Base-by-base conservation (phyloP, 2,888 invertebrate genomes). In the Noctua fimbriata region DNA sequence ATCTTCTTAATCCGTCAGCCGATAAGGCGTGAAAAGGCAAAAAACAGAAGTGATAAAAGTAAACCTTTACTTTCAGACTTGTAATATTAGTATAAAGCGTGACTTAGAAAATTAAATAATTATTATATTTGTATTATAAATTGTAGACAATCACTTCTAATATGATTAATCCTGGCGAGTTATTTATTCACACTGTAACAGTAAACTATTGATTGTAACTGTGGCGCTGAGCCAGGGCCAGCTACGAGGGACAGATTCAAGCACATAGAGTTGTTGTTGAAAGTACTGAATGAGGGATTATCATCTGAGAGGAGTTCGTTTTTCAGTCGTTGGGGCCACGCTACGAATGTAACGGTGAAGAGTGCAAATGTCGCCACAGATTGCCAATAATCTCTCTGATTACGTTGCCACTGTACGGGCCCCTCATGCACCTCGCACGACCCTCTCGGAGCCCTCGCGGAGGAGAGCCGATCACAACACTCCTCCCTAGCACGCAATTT, bases 301-400 rank as follows among this genome's bases (percentile, higher is more conserved):
- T 12, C 24, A 5, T n/a, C 7, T 21, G 10, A 52, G 1, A 69
- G 52, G 21, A 69, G 12, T 21, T 36, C 21, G 21, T 21, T 28
- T 28, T 47, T 21, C 18, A 67, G 32, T 60, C 21, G 32, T 65
- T 49, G 32, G 21, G 32, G 18, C 21, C 44, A 32, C 58, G 41
- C 72, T 58, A 44, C 49, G 14, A 47, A 18, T n/a, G 49, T 47
- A 44, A 58, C 67, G 60, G 52, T 66, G 44, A 32, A 63, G 76
- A 76, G 73, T 69, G 69, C 36, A 66, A 67, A 63, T 79, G 73
- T 79, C 73, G 75, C 84, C 86, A 77, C 87, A 88, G 89, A 93
- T 93, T 93, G 91, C 84, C 93, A 93, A 93, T 93, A 90, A 91
- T 89, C 85, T 74, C 24, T 88, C 79, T 89, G 89, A 92, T 90